phyloP scores from a whole-genome alignment of 2,888 invertebrate species.

The Gastracanthus pulcherrimus region DNA sequence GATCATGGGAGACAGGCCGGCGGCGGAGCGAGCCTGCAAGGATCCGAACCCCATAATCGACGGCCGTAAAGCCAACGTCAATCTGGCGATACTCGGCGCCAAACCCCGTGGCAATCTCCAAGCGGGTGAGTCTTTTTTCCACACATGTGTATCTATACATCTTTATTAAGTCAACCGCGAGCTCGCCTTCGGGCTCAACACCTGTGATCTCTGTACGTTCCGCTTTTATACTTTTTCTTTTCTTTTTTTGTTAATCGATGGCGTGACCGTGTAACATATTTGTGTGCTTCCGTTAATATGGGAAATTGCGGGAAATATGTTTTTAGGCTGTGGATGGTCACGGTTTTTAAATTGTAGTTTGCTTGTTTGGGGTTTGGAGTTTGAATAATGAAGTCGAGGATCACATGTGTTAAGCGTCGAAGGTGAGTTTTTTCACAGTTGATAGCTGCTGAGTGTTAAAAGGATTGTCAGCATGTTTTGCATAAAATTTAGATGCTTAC shows the following conservation, averaged over 20 bases:
- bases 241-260: background rate
- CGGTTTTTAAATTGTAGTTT: background rate
- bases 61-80: conserved; percentile 98
- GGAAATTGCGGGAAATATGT: background rate
- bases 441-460: background rate
- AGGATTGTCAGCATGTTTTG: conserved; percentile 10
- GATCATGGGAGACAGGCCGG: conserved; percentile 97
- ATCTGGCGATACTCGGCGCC: conserved; percentile 97
- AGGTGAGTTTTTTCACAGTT: background rate
- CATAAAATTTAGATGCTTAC: background rate
- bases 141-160: too few species aligned
- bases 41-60: conserved; percentile 99
- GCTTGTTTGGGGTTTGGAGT: background rate
- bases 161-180: background rate
- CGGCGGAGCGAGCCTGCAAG: conserved; percentile 97
- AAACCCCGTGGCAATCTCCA: conserved; percentile 94
- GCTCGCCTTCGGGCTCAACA: background rate
- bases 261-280: background rate
- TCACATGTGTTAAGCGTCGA: conserved; percentile 10
- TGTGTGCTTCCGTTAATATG: too few species aligned
- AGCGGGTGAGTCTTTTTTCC: conserved; percentile 84
- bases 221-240: conserved; percentile 1
- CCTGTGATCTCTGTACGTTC: conserved; percentile 15
- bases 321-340: background rate
- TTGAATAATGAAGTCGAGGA: too few species aligned